Evolutionary conservation across 2,888 invertebrate species (phyloP).

Genomic region (Latheticus oryzae): DNA sequence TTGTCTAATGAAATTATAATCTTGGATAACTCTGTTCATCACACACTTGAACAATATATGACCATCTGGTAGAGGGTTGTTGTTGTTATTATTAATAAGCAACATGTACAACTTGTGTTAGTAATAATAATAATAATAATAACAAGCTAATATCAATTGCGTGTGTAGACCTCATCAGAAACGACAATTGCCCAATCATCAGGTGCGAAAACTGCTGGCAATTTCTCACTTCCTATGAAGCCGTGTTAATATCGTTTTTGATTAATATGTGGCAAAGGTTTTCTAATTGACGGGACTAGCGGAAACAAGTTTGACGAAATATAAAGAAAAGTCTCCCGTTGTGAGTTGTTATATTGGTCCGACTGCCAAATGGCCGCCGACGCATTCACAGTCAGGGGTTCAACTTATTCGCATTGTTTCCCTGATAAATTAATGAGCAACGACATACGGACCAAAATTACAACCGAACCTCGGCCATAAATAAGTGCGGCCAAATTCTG

Average conservation of each 20-base stretch:
- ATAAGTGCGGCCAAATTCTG: constrained; percentile 21
- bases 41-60: constrained; percentile 18
- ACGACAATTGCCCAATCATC: constrained; percentile 35
- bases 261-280: constrained; percentile 43
- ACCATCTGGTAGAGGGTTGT: constrained; percentile 23
- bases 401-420: constrained; percentile 39
- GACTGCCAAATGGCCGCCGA: constrained; percentile 50
- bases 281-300: constrained; percentile 46
- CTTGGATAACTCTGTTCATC: constrained; percentile 13
- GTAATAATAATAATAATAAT: constrained; percentile 17
- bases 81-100: constrained; percentile 19
- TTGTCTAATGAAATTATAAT: constrained; percentile 17
- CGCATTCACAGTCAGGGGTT: constrained; percentile 41
- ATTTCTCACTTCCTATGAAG: constrained; percentile 35
- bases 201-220: constrained; percentile 32
- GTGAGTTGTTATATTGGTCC: constrained; percentile 43
- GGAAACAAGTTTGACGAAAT: constrained; percentile 45
- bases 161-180: constrained; percentile 23
- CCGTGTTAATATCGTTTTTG: constrained; percentile 36
- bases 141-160: constrained; percentile 30
- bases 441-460: constrained; percentile 32
- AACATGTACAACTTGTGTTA: constrained; percentile 25
- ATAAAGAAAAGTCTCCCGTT: constrained; percentile 44
- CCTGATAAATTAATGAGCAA: constrained; percentile 40
- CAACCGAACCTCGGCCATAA: constrained; percentile 28